Evolutionary conservation across 2,113 vertebrate species (phyloP).

Genomic region (Nothoprocta perdicaria): DNA sequence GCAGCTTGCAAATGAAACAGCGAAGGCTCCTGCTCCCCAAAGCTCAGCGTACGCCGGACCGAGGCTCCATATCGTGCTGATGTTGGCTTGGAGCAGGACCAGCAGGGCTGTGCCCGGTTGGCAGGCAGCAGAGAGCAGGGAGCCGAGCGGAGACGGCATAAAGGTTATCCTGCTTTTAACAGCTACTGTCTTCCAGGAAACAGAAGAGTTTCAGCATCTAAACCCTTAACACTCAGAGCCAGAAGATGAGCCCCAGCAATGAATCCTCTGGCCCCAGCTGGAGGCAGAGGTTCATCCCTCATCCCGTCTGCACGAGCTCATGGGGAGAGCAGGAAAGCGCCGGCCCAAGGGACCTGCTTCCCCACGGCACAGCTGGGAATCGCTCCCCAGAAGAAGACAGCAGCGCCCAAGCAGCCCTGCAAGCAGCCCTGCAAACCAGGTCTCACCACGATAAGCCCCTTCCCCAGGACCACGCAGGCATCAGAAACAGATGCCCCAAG

Average conservation of each 20-base stretch:
- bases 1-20: neutral
- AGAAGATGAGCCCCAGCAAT: neutral
- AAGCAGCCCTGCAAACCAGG: neutral
- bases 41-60: neutral
- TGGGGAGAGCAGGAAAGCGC: neutral
- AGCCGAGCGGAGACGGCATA: neutral
- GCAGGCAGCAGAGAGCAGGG: neutral
- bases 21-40: neutral
- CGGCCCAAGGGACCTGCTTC: neutral
- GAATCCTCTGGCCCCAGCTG: neutral
- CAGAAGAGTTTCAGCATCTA: neutral
- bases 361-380: rapidly evolving
- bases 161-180: neutral
- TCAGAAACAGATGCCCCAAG: neutral
- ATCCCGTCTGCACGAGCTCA: neutral
- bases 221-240: neutral
- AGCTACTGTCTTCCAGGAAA: neutral
- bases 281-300: neutral
- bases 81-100: no score
- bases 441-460: rapidly evolving
- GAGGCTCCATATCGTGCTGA: neutral
- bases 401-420: neutral
- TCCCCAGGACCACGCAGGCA: neutral
- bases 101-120: neutral
- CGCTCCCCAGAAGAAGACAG: neutral